Evolutionary conservation across 2,797 vertebrate species (phyloP), one percentile per base, ranked within the genome.

Genomic region (Thunnus albacares): DNA sequence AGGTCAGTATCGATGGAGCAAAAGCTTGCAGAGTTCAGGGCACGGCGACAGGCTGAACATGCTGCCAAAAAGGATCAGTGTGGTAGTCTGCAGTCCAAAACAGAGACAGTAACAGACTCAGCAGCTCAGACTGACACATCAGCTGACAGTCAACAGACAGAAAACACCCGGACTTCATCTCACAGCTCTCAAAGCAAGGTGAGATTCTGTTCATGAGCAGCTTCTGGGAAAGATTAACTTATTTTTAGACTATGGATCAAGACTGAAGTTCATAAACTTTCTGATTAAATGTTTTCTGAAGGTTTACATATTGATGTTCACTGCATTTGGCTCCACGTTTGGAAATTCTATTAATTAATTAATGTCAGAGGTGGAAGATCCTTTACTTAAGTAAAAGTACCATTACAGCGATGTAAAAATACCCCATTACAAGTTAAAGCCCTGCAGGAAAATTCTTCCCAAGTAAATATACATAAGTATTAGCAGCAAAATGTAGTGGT

Each of bases 1-100:
- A 47, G 22, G 20, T 14, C 3, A 5, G n/a, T 3, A 20, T 72
- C 80, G 61, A 96, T 96, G 96, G 96, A 96, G 87, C 83, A 91
- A 69, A 96, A 92, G 75, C 89, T 96, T 3, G 93, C 95, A 0
- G 94, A 95, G 30, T 96, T 95, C 75, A 92, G 96, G 91, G 94
- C 94, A 70, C 90, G 94, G 26, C 93, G 90, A 71, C 92, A 83
- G 87, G 89, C 88, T 3, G 84, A 87, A 51, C 77, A 76, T 3
- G 67, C 51, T 1, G 26, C 4, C 6, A 60, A 35, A 9, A 77
- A 33, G 24, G 56, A 72, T 0, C 66, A 73, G 17, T 15, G 4
- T 8, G 24, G 20, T 4, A 61, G 1, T 60, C 14, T 26, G 11
- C 35, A n/a, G 41, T 6, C 33, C 12, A 41, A 7, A 18, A 43